Conservation (phyloP, 2,888 invertebrate species). For the Epicampocera succincta region DNA sequence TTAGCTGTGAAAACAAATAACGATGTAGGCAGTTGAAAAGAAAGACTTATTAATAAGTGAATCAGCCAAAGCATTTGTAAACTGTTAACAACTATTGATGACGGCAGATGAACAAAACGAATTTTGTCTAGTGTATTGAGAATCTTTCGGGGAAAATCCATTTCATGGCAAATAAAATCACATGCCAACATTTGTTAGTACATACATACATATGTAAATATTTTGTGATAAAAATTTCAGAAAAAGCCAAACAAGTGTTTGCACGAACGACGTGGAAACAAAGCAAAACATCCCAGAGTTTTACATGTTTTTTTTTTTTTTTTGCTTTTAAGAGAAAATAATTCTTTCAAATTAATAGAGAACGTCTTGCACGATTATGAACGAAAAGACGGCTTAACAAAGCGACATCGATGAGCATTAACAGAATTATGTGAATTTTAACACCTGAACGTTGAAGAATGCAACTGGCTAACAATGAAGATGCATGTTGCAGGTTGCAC, state of each 20-base stretch:
- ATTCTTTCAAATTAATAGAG: slow-evolving; percentile 41
- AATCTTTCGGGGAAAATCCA: slow-evolving; percentile 10
- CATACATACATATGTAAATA: too few relatives aligned
- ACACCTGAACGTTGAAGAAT: slow-evolving; percentile 71
- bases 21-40: too few relatives aligned
- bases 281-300: slow-evolving; percentile 3
- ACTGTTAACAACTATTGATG: neutral
- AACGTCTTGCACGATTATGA: slow-evolving; percentile 22
- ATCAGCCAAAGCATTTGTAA: neutral
- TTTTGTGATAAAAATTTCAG: neutral
- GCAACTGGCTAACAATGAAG: slow-evolving; percentile 68
- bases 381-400: slow-evolving; percentile 29
- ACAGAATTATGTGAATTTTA: slow-evolving; percentile 70
- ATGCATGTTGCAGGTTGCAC: slow-evolving; percentile 69
- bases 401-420: slow-evolving; percentile 65
- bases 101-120: neutral
- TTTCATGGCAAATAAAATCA: neutral
- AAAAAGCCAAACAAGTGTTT: slow-evolving; percentile 15
- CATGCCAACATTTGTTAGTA: neutral
- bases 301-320: neutral
- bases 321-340: slow-evolving; percentile 12
- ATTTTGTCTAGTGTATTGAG: slow-evolving; percentile 3
- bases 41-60: too few relatives aligned
- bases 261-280: neutral
- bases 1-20: too few relatives aligned